Evolutionary conservation across 1,140 invertebrate species (phyloP).

Genomic region (Lanistes nyassanus): DNA sequence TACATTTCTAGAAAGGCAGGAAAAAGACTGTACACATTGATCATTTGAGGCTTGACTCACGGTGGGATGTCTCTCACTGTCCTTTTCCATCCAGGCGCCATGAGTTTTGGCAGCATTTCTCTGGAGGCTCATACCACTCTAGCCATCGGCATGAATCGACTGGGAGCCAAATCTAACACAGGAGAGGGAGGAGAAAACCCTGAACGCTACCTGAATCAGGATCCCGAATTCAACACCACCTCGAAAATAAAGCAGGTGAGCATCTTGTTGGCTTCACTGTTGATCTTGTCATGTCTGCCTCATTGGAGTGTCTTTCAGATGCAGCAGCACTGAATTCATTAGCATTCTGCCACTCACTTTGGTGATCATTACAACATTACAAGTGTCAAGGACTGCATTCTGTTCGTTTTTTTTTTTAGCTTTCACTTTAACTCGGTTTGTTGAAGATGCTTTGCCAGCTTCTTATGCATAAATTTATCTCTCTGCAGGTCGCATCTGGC

Average conservation of each 20-base stretch:
- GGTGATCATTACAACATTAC: no score
- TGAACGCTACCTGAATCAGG: slow-evolving; percentile 80
- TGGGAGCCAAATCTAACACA: slow-evolving; percentile 96
- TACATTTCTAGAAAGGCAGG: no score
- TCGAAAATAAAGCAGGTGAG: slow-evolving; percentile 77
- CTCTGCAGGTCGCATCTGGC: slow-evolving; percentile 91
- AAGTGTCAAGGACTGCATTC: no score
- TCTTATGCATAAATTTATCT: not conserved
- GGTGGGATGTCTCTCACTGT: not conserved
- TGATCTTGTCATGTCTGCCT: no score
- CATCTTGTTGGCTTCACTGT: no score
- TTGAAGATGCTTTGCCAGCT: not conserved
- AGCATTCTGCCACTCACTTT: no score
- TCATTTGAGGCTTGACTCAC: not conserved
- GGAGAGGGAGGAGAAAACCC: slow-evolving; percentile 92
- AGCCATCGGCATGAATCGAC: slow-evolving; percentile 96
- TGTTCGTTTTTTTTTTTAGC: no score
- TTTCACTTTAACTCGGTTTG: no score
- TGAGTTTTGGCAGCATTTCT: slow-evolving; percentile 94
- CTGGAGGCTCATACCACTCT: slow-evolving; percentile 94
- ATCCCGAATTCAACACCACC: slow-evolving; percentile 75
- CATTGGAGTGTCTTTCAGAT: no score
- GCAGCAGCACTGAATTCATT: no score
- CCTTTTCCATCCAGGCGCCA: slow-evolving; percentile 74
- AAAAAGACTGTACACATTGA: not conserved